These are phyloP conservation scores for Girardinichthys multiradiatus DNA, from an alignment of 2,113 vertebrate species.

Conservation along the genomic window DNA sequence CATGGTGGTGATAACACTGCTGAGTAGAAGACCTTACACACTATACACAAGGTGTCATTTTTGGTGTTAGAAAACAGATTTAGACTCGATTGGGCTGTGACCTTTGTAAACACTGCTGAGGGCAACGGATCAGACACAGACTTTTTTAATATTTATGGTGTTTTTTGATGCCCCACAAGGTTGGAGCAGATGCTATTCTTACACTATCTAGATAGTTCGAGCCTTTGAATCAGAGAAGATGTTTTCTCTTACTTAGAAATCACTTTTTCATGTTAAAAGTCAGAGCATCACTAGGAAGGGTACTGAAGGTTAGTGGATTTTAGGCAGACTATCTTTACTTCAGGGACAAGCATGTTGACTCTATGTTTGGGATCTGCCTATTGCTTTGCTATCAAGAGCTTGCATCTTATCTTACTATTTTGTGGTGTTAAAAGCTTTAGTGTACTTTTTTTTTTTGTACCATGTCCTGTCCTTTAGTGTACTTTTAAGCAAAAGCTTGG, in stretches of 20 bases:
- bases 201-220: constrained; percentile 60
- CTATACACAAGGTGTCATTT: constrained; percentile 54
- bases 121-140: constrained; percentile 62
- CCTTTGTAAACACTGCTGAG: constrained; percentile 63
- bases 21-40: constrained; percentile 40
- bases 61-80: constrained; percentile 67
- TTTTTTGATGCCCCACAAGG: constrained; percentile 73
- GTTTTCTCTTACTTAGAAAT: constrained; percentile 67
- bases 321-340: constrained; percentile 63
- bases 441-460: no score
- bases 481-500: background rate
- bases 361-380: constrained; percentile 48
- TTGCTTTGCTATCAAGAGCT: constrained; percentile 28
- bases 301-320: constrained; percentile 55
- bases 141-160: constrained; percentile 72
- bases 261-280: constrained; percentile 69
- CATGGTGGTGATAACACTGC: constrained; percentile 52
- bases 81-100: constrained; percentile 66
- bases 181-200: constrained; percentile 68
- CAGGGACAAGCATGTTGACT: constrained; percentile 35
- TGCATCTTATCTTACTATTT: constrained; percentile 44
- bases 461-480: no score
- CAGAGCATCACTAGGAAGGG: constrained; percentile 52
- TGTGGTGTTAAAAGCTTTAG: constrained; percentile 43
- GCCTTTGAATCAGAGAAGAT: constrained; percentile 58